Evolutionary conservation across 2,797 vertebrate species (phyloP), one percentile per base, ranked within the genome.

Genomic region (Scarus forsteni): DNA sequence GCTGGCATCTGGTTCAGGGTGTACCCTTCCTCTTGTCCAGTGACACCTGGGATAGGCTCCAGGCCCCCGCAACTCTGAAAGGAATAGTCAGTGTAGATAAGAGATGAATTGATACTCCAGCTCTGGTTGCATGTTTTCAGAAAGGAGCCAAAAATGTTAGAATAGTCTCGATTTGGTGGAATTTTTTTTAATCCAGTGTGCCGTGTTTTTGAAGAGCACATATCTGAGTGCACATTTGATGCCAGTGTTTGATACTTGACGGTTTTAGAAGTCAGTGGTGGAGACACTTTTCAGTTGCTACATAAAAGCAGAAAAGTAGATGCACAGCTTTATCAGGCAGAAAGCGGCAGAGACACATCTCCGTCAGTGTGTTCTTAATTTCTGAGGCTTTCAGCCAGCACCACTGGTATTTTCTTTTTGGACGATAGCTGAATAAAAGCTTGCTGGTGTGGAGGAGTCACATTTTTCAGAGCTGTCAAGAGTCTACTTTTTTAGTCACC

Each of bases 401-500:
- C 54, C 52, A 8, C 34, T 19, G 39, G 6, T 34, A 13, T 66
- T 11, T 43, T 6, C 6, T 38, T 63, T 75, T 38, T 58, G 50
- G 10, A 50, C 68, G 67, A 53, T 8, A 10, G 65, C 35, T 8
- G 34, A 48, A 75, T 63, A 72, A 66, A 54, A 68, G 40, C 5
- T 44, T 16, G 52, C 44, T 43, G 60, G 53, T 52, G 68, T 63
- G 38, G 42, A 60, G 46, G 48, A 52, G 60, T 72, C 71, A 38
- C 56, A 45, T 76, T 74, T 34, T 74, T 53, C 71, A 76, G 34
- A 18, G 5, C 70, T 70, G 75, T 70, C 79, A 63, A 49, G 58
- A 55, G 70, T 72, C 63, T 58, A 58, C 75, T 85, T 78, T 85
- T 55, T 44, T 46, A 80, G 70, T 50, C 56, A 46, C 76, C 50